phyloP scores from a whole-genome alignment of 1,140 invertebrate genomes.

The Zaprionus davidi region DNA sequence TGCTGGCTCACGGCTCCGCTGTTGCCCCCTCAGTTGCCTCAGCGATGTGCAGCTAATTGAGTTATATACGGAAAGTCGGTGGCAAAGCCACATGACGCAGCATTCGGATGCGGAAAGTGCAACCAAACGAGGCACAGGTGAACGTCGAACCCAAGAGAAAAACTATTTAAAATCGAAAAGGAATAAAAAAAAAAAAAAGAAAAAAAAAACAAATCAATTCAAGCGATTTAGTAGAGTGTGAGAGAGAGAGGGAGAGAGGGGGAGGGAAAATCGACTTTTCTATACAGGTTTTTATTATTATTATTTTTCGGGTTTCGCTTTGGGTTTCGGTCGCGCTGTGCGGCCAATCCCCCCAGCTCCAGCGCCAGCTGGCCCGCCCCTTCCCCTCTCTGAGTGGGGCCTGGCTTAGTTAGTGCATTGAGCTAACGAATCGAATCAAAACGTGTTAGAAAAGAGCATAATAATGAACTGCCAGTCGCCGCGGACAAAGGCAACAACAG shows the following conservation, averaged over 20 bases:
- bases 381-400: not conserved
- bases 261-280: constrained; percentile 50
- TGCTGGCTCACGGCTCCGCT: not conserved
- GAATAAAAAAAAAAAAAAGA: constrained; percentile 14
- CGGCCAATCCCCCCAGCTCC: constrained; percentile 12
- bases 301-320: constrained; percentile 26
- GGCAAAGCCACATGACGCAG: constrained; percentile 58
- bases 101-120: constrained; percentile 50
- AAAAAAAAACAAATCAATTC: constrained; percentile 61
- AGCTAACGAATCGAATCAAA: constrained; percentile 56
- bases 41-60: constrained; percentile 63
- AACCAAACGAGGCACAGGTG: constrained; percentile 42
- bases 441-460: constrained; percentile 72
- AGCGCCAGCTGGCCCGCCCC: not conserved
- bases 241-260: not conserved
- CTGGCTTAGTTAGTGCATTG: constrained; percentile 57
- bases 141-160: constrained; percentile 25
- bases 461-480: constrained; percentile 57
- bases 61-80: constrained; percentile 56
- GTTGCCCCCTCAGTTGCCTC: not conserved
- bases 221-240: constrained; percentile 46
- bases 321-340: constrained; percentile 33
- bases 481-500: constrained; percentile 27
- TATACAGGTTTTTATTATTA: constrained; percentile 49
- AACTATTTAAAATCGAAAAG: constrained; percentile 61